phyloP scores from a whole-genome alignment of 2,113 vertebrate genomes.

The Rissa tridactyla region DNA sequence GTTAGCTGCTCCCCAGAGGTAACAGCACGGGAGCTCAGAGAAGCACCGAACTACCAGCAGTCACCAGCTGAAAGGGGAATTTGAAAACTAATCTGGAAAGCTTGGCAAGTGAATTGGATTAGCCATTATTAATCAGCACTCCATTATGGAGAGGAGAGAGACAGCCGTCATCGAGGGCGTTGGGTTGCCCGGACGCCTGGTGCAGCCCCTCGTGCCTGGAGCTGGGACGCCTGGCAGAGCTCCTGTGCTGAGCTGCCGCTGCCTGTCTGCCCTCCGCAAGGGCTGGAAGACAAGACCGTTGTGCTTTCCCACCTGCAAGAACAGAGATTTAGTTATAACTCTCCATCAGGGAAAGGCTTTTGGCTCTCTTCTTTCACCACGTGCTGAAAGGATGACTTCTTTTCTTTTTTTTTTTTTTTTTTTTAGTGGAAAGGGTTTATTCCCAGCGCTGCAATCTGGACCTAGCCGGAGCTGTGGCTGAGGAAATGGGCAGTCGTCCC shows the following conservation, averaged over 20 bases:
- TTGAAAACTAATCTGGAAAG: background rate
- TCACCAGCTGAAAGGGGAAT: background rate
- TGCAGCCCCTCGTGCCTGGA: accelerated
- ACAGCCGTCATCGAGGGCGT: accelerated
- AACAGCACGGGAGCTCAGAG: background rate
- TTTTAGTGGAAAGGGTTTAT: background rate
- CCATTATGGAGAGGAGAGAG: background rate
- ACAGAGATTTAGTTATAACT: background rate
- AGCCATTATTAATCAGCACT: background rate
- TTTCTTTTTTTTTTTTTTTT: background rate
- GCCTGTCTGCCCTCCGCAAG: background rate
- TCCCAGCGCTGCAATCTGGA: background rate
- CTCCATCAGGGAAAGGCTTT: background rate
- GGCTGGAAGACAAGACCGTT: background rate
- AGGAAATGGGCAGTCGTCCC: background rate
- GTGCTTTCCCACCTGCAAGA: background rate
- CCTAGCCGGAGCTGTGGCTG: background rate
- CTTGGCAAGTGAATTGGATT: background rate
- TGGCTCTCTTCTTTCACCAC: background rate
- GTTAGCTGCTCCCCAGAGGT: constrained; percentile 7
- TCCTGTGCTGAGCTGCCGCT: background rate
- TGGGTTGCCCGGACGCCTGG: background rate
- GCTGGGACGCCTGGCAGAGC: background rate
- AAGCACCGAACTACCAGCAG: background rate
- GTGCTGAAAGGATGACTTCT: background rate